Evolutionary conservation across 2,113 vertebrate genomes (phyloP).

Genomic region (Todiramphus chloris): DNA sequence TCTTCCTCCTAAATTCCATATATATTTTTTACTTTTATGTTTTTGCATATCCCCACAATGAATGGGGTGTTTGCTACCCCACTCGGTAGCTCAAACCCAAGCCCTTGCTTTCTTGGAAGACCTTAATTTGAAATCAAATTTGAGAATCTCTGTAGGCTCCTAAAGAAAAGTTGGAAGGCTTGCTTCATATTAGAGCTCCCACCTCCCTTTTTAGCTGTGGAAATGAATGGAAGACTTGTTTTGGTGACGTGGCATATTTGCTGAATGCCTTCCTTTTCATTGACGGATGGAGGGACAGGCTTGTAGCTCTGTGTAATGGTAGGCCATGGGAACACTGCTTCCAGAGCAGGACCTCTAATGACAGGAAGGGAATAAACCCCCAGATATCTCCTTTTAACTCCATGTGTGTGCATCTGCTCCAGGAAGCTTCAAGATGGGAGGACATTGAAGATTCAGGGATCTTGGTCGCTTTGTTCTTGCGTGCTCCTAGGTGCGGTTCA

Average conservation of each 20-base stretch:
- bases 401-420: neutral
- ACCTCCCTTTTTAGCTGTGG: neutral
- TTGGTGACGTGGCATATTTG: accelerated
- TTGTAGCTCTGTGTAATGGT: neutral
- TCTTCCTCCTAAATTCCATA: neutral
- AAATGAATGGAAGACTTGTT: neutral
- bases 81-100: neutral
- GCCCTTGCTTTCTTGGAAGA: neutral
- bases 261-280: neutral
- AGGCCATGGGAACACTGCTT: neutral
- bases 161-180: neutral
- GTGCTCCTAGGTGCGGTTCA: neutral
- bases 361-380: neutral
- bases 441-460: neutral
- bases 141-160: neutral
- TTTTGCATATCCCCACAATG: neutral
- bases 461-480: neutral
- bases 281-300: neutral
- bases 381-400: neutral
- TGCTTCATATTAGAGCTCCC: neutral
- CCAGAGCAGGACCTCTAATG: neutral
- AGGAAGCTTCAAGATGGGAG: neutral
- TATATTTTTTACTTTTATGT: neutral
- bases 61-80: neutral
- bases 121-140: neutral